phyloP scores from a whole-genome alignment of 2,797 vertebrate species.

The Pygocentrus nattereri region DNA sequence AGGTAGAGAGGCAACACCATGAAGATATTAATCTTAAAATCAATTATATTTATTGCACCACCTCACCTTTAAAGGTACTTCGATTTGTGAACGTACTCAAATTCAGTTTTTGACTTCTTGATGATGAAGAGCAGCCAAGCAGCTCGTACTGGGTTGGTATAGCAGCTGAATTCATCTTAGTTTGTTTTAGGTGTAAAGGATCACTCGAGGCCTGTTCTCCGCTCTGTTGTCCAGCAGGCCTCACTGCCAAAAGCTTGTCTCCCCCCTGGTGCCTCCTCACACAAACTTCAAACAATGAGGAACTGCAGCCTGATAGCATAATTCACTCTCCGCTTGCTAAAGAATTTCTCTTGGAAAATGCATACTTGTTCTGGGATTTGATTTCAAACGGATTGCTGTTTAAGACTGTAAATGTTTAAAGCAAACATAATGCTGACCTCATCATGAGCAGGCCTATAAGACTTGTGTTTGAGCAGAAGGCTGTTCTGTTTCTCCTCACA shows the following conservation, averaged over 20 bases:
- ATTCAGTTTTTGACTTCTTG: neutral
- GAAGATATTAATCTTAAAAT: too few species aligned
- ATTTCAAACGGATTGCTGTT: slow-evolving; percentile 7
- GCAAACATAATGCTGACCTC: slow-evolving; percentile 17
- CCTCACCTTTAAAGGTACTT: neutral
- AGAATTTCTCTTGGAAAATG: slow-evolving; percentile 24
- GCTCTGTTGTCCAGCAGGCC: neutral
- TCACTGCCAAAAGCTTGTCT: slow-evolving; percentile 67
- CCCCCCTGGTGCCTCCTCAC: slow-evolving; percentile 44
- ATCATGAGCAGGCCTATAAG: neutral
- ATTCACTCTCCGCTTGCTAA: slow-evolving; percentile 28
- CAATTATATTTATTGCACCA: too few species aligned
- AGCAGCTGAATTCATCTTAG: neutral
- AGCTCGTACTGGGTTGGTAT: neutral
- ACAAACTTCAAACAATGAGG: slow-evolving; percentile 55
- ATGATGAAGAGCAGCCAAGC: neutral
- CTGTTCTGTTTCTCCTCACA: neutral
- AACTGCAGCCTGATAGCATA: slow-evolving; percentile 63
- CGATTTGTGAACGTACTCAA: neutral
- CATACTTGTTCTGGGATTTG: neutral
- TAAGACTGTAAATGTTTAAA: slow-evolving; percentile 24
- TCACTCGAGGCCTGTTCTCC: neutral
- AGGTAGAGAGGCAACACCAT: neutral
- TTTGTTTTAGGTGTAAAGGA: slow-evolving; percentile 15
- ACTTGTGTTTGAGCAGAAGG: neutral